Conservation (phyloP, 2,113 vertebrate species). For the Dicaeum eximium region DNA sequence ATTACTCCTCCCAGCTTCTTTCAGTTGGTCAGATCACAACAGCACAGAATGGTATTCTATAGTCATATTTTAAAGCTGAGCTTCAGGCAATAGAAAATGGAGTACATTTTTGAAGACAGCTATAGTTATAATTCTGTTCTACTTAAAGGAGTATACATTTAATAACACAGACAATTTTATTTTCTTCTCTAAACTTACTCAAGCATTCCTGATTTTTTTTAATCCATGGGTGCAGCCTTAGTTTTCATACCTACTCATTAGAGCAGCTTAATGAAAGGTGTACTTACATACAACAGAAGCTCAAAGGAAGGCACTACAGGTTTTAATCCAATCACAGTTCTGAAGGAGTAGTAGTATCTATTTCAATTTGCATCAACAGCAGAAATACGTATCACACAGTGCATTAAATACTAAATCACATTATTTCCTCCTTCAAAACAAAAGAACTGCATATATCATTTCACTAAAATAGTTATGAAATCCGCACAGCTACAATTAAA, state of each 20-base stretch:
- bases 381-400: background rate
- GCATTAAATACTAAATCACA: background rate
- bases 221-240: background rate
- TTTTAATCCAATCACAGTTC: background rate
- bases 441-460: background rate
- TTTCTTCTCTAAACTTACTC: background rate
- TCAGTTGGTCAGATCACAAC: background rate
- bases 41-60: background rate
- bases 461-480: background rate
- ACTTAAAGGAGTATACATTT: background rate
- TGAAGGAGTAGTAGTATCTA: background rate
- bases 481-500: slow-evolving; percentile 1
- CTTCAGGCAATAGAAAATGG: background rate
- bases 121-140: background rate
- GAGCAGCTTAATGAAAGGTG: background rate
- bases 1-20: background rate
- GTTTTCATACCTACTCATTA: background rate
- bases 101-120: background rate
- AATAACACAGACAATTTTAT: background rate
- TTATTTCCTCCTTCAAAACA: background rate
- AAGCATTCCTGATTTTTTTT: background rate
- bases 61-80: background rate
- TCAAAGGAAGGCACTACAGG: background rate
- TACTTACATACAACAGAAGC: background rate
- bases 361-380: background rate